Evolutionary conservation across 2,113 vertebrate species (phyloP).

Genomic region (Halcyon senegalensis): DNA sequence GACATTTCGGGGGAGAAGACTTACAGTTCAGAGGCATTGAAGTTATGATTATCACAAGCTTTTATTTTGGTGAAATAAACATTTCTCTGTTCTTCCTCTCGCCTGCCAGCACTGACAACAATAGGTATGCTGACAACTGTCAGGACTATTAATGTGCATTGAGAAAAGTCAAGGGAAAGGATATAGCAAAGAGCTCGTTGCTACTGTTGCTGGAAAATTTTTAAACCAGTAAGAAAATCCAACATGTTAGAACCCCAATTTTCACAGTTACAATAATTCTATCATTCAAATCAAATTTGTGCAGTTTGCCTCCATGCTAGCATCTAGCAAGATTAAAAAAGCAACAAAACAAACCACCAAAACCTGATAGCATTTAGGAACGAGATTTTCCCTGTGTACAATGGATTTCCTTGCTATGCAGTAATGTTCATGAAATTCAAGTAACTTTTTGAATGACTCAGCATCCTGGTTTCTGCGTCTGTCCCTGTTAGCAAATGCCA

Average conservation of each 20-base stretch:
- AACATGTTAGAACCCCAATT: neutral
- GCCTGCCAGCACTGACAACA: neutral
- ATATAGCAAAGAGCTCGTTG: neutral
- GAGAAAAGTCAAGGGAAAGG: neutral
- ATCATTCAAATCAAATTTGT: neutral
- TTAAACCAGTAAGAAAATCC: neutral
- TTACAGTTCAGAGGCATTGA: slow-evolving; percentile 32
- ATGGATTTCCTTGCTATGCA: neutral
- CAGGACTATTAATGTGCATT: neutral
- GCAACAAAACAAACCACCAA: neutral
- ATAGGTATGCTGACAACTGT: neutral
- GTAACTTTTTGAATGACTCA: neutral
- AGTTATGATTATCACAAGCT: slow-evolving; percentile 9
- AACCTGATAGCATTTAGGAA: neutral
- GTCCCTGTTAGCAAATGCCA: neutral
- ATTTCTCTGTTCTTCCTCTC: neutral
- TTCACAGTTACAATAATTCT: neutral
- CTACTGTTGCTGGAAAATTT: neutral
- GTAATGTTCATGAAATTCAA: neutral
- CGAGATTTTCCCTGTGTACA: neutral
- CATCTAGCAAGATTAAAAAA: neutral
- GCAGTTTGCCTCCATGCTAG: neutral
- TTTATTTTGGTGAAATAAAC: slow-evolving; percentile 41
- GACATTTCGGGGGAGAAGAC: neutral
- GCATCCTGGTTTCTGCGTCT: neutral